Percentiles rank a stretch among this genome's conserved stretches.
Evolutionary conservation across 2,113 vertebrate species (phyloP).

Genomic region (Thermophis baileyi): DNA sequence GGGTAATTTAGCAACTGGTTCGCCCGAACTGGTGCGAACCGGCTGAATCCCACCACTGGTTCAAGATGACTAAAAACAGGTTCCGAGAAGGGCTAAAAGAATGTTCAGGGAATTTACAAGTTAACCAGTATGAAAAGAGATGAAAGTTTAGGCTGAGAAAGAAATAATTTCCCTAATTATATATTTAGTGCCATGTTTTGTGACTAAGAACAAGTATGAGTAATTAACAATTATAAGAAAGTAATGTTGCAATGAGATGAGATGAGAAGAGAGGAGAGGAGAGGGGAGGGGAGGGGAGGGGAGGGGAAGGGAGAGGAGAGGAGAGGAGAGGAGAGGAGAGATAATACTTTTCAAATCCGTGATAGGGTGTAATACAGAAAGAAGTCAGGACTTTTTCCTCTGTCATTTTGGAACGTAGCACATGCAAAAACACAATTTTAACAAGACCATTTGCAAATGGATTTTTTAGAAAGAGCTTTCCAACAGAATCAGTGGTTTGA

Average conservation of each 20-base stretch:
- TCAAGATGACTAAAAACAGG: background rate
- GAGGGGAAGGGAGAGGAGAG: too few species aligned
- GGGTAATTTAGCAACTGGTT: too few species aligned
- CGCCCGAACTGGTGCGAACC: too few species aligned
- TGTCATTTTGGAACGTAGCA: background rate
- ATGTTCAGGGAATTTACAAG: background rate
- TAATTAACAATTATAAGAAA: background rate
- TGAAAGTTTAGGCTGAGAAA: background rate
- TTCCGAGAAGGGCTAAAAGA: background rate
- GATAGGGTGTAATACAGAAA: background rate
- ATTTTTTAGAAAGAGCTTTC: background rate
- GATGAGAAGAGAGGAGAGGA: background rate
- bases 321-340: background rate
- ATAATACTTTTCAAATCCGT: background rate
- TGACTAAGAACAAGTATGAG: background rate
- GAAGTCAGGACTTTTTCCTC: background rate
- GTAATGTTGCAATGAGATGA: background rate
- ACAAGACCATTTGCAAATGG: background rate
- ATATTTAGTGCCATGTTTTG: background rate
- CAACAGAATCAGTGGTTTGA: background rate
- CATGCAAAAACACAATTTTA: background rate
- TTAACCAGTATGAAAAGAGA: background rate
- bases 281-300: too few species aligned
- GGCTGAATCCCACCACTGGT: too few species aligned
- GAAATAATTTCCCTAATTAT: background rate